Conservation (phyloP, 2,888 invertebrate genomes). For the Perithous albicinctus region DNA sequence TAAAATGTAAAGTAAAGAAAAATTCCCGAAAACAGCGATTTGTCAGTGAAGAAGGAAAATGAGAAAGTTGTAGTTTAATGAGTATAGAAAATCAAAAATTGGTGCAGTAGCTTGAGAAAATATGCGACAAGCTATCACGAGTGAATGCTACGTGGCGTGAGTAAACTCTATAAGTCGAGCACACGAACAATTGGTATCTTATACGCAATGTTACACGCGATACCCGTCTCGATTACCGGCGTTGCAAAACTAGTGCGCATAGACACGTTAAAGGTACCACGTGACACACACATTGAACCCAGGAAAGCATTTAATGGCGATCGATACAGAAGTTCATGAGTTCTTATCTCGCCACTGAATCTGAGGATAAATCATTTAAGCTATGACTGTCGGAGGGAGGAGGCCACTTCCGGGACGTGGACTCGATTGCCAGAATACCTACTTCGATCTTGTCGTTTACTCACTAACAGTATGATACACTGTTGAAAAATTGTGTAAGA, state of each 20-base stretch:
- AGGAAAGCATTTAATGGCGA: slow-evolving; percentile 5
- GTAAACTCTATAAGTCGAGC: background rate
- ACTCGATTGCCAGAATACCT: background rate
- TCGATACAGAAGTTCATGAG: slow-evolving; percentile 17
- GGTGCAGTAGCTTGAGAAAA: background rate
- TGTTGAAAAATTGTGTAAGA: too few species aligned
- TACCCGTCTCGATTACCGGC: slow-evolving; percentile 18
- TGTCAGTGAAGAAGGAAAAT: too few species aligned
- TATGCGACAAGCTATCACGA: background rate
- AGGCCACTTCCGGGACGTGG: background rate
- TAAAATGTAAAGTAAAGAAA: too few species aligned
- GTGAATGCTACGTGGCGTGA: background rate
- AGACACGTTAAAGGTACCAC: background rate
- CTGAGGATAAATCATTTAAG: slow-evolving; percentile 24
- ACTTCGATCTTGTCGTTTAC: background rate
- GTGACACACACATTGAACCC: slow-evolving; percentile 15
- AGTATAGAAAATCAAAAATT: background rate
- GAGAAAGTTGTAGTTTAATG: too few species aligned
- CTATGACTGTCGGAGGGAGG: background rate
- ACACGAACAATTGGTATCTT: slow-evolving; percentile 10
- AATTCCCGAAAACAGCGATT: too few species aligned
- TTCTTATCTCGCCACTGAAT: slow-evolving; percentile 25
- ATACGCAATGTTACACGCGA: slow-evolving; percentile 1
- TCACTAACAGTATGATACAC: background rate
- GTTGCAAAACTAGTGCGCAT: background rate